These are phyloP conservation scores for Hydrotaea cyrtoneurina DNA, from an alignment of 2,888 invertebrate genomes.

Conservation along the genomic window DNA sequence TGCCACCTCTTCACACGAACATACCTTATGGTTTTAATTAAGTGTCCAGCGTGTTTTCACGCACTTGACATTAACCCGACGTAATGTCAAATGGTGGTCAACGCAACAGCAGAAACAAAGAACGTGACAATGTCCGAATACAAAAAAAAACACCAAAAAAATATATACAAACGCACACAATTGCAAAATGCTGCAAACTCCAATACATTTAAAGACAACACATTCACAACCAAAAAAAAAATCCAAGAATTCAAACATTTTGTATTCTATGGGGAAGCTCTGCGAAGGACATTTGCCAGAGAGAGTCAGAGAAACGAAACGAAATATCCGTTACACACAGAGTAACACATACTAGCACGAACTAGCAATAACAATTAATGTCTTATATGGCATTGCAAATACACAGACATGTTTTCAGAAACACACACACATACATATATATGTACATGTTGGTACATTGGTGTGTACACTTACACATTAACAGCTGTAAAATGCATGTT, in stretches of 20 bases:
- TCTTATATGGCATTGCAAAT: not conserved
- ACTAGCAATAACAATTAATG: not conserved
- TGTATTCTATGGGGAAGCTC: too few relatives aligned
- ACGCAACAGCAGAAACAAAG: not conserved
- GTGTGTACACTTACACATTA: not conserved
- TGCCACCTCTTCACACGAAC: not conserved
- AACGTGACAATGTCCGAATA: not conserved
- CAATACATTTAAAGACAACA: too few relatives aligned
- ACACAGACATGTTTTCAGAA: too few relatives aligned
- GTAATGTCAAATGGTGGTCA: not conserved
- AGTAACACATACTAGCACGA: not conserved
- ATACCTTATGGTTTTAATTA: not conserved
- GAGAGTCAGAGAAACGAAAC: too few relatives aligned
- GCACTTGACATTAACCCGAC: not conserved
- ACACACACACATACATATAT: too few relatives aligned
- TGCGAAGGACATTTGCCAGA: too few relatives aligned
- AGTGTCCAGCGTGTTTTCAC: conserved; percentile 5
- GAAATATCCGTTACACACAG: not conserved
- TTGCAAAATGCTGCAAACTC: too few relatives aligned
- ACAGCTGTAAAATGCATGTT: not conserved
- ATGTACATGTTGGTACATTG: too few relatives aligned
- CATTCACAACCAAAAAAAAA: too few relatives aligned
- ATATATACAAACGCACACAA: too few relatives aligned
- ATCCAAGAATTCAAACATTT: too few relatives aligned
- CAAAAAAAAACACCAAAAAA: too few relatives aligned